Percentiles rank a stretch among this genome's conserved stretches.
Evolutionary conservation across 1,140 invertebrate species (phyloP).

Genomic region (Bombus vancouverensis): DNA sequence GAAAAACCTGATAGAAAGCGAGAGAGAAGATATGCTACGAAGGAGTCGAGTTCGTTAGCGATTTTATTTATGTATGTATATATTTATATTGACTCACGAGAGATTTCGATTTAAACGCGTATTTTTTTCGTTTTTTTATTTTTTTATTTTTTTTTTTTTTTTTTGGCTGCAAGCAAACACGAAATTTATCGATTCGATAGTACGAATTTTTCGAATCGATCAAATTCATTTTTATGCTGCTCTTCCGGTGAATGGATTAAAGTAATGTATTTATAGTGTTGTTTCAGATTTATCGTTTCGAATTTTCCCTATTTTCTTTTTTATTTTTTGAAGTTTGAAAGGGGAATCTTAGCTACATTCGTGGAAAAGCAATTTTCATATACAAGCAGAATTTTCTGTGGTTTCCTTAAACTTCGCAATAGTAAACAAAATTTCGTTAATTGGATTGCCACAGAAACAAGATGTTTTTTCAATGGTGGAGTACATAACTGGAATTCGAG

Average conservation of each 20-base stretch:
- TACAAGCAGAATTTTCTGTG: background rate
- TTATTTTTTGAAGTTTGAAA: too few relatives aligned
- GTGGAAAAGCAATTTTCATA: too few relatives aligned
- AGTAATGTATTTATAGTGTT: background rate
- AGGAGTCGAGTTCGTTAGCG: slow-evolving; percentile 64
- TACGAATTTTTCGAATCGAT: background rate
- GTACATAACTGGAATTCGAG: background rate
- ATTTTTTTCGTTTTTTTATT: too few relatives aligned
- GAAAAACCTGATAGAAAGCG: background rate
- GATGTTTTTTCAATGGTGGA: background rate
- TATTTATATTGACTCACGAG: background rate
- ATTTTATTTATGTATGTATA: background rate
- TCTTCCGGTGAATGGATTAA: background rate
- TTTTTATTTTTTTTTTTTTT: too few relatives aligned
- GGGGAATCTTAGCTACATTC: too few relatives aligned
- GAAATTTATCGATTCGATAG: too few relatives aligned
- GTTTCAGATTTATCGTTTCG: background rate
- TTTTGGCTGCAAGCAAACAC: too few relatives aligned
- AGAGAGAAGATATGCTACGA: background rate
- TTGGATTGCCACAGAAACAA: background rate
- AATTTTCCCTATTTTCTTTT: too few relatives aligned
- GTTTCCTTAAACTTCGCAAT: background rate
- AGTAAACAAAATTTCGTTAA: background rate
- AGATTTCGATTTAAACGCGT: background rate
- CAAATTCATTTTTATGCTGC: background rate